phyloP scores from a whole-genome alignment of 2,888 invertebrate species.

The Amiota communis region DNA sequence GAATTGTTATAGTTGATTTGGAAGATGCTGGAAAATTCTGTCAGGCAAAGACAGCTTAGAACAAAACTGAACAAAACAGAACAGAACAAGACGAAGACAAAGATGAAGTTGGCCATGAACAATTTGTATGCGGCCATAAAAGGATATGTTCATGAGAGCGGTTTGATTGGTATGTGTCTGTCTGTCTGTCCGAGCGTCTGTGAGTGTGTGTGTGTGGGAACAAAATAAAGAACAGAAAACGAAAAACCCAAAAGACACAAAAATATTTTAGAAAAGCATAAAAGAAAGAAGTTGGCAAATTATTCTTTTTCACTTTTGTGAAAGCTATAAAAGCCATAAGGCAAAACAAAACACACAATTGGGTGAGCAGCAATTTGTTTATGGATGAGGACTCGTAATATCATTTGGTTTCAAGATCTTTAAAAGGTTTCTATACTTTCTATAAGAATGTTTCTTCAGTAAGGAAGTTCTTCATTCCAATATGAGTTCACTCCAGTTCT shows the following conservation, averaged over 20 bases:
- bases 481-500: too few species aligned
- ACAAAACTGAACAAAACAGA: background rate
- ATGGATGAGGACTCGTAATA: too few species aligned
- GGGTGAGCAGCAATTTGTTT: too few species aligned
- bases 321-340: too few species aligned
- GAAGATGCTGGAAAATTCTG: slow-evolving; percentile 46
- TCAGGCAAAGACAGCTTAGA: background rate
- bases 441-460: too few species aligned
- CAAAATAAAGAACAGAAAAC: slow-evolving; percentile 24
- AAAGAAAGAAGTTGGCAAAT: slow-evolving; percentile 2
- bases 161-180: slow-evolving; percentile 43
- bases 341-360: too few species aligned
- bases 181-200: slow-evolving; percentile 54
- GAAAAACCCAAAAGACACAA: background rate
- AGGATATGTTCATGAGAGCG: slow-evolving; percentile 28
- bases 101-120: slow-evolving; percentile 57
- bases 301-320: too few species aligned
- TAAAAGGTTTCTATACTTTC: too few species aligned
- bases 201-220: background rate
- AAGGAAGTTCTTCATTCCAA: too few species aligned
- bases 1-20: slow-evolving; percentile 68
- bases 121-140: slow-evolving; percentile 67
- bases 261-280: slow-evolving; percentile 27
- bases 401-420: too few species aligned
- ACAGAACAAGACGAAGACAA: background rate